Percentiles rank a stretch among this genome's conserved stretches.
Evolutionary conservation across 2,797 vertebrate genomes (phyloP).

Genomic region (Carapus acus): DNA sequence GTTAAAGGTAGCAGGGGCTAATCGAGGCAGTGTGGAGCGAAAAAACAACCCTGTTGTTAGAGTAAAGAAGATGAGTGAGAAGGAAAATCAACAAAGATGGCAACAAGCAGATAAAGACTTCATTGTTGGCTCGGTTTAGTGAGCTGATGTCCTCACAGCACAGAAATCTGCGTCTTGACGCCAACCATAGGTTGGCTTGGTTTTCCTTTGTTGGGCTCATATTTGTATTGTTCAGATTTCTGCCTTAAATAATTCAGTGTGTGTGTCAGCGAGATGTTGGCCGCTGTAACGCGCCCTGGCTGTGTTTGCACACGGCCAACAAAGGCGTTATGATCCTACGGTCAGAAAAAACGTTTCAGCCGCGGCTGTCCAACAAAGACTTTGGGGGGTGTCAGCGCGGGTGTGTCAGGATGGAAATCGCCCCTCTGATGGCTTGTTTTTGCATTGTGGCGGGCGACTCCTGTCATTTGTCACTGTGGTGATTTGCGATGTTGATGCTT

Average conservation of each 20-base stretch:
- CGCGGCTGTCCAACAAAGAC: conserved; percentile 7
- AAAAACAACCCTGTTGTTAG: conserved; percentile 31
- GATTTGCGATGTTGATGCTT: background rate
- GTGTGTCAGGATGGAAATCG: conserved; percentile 8
- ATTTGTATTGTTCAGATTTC: no score
- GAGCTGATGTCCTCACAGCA: conserved; percentile 8
- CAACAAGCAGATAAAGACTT: conserved; percentile 1
- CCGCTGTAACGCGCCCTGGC: no score
- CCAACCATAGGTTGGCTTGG: no score
- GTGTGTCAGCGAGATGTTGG: no score
- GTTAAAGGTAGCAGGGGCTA: conserved; percentile 24
- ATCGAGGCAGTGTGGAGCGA: conserved; percentile 40
- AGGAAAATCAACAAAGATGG: no score
- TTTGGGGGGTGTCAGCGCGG: background rate
- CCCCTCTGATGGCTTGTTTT: conserved; percentile 16
- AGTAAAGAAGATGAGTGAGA: conserved; percentile 4
- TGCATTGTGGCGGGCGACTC: background rate
- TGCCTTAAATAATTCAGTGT: no score
- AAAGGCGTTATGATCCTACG: no score
- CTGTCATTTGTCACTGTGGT: conserved; percentile 1
- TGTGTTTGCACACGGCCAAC: no score
- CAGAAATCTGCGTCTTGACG: no score
- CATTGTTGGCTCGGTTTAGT: conserved; percentile 20
- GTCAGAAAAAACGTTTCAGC: conserved; percentile 13
- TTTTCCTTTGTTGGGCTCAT: no score